Percentiles rank a stretch among this genome's conserved stretches.
Conservation (phyloP, 1,140 invertebrate species). For the Phocides pigmalion region DNA sequence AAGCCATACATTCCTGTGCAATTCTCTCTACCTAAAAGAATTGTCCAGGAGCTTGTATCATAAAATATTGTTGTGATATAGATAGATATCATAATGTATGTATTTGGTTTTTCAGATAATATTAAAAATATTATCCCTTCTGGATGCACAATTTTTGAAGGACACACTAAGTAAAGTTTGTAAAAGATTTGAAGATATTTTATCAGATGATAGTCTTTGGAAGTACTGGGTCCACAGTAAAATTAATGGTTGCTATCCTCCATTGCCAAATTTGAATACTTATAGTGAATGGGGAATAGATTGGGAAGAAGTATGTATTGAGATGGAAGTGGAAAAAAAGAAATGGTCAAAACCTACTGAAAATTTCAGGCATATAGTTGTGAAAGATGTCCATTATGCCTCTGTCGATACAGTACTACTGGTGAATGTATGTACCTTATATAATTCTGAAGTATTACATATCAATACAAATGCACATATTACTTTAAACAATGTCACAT, state of each 20-base stretch:
- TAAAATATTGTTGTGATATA: background rate
- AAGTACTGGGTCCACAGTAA: conserved; percentile 73
- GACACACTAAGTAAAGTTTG: conserved; percentile 73
- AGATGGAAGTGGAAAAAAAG: conserved; percentile 67
- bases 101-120: conserved; percentile 77
- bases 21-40: too few species aligned
- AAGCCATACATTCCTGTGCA: too few species aligned
- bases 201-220: conserved; percentile 76
- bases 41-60: too few species aligned
- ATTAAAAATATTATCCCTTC: conserved; percentile 78
- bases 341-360: conserved; percentile 73
- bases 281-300: conserved; percentile 56
- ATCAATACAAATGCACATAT: too few species aligned
- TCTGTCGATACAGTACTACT: conserved; percentile 79
- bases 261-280: conserved; percentile 61
- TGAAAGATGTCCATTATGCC: conserved; percentile 78
- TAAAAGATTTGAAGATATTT: conserved; percentile 73
- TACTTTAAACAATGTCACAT: too few species aligned
- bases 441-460: too few species aligned
- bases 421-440: conserved; percentile 69
- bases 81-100: background rate
- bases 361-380: conserved; percentile 67
- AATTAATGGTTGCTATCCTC: conserved; percentile 63
- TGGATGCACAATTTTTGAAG: conserved; percentile 73
- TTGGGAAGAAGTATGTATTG: conserved; percentile 74